Percentiles rank a stretch among this genome's conserved stretches.
Conservation (phyloP, 2,888 invertebrate genomes). For the Marasmarcha lunaedactyla region DNA sequence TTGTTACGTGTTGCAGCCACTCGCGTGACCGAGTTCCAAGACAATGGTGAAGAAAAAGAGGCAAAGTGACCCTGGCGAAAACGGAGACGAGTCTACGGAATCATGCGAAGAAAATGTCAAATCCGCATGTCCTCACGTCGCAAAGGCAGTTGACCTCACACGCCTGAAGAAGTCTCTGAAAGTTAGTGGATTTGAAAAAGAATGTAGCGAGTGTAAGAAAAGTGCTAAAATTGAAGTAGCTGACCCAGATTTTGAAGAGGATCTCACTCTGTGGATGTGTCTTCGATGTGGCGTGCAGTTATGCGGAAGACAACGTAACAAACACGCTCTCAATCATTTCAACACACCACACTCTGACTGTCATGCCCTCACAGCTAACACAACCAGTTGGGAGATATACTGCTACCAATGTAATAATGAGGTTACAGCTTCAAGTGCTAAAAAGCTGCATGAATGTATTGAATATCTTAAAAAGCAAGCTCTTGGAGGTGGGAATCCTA, state of each 20-base stretch:
- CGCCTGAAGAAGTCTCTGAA: slow-evolving; percentile 72
- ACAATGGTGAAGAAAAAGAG: slow-evolving; percentile 82
- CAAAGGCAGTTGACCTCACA: slow-evolving; percentile 75
- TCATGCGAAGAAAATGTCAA: slow-evolving; percentile 77
- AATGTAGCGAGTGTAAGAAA: slow-evolving; percentile 73
- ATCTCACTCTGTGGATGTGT: slow-evolving; percentile 79
- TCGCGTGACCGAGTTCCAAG: slow-evolving; percentile 35
- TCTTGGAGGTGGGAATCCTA: slow-evolving; percentile 27
- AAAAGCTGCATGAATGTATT: slow-evolving; percentile 80
- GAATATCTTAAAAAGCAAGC: slow-evolving; percentile 76
- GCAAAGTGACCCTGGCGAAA: slow-evolving; percentile 74
- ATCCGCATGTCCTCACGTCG: slow-evolving; percentile 76
- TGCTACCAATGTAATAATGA: slow-evolving; percentile 84
- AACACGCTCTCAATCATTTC: slow-evolving; percentile 82
- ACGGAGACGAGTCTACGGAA: slow-evolving; percentile 77
- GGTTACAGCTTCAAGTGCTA: slow-evolving; percentile 70
- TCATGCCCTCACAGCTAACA: slow-evolving; percentile 80
- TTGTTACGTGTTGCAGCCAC: slow-evolving; percentile 61
- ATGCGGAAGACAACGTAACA: slow-evolving; percentile 76
- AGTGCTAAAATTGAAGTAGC: slow-evolving; percentile 40
- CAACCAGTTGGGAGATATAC: slow-evolving; percentile 78
- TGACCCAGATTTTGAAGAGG: slow-evolving; percentile 61
- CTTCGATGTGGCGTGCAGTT: slow-evolving; percentile 83
- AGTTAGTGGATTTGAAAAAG: slow-evolving; percentile 57
- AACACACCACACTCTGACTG: slow-evolving; percentile 80